phyloP scores from a whole-genome alignment of 2,113 vertebrate genomes.

The Gulo gulo region DNA sequence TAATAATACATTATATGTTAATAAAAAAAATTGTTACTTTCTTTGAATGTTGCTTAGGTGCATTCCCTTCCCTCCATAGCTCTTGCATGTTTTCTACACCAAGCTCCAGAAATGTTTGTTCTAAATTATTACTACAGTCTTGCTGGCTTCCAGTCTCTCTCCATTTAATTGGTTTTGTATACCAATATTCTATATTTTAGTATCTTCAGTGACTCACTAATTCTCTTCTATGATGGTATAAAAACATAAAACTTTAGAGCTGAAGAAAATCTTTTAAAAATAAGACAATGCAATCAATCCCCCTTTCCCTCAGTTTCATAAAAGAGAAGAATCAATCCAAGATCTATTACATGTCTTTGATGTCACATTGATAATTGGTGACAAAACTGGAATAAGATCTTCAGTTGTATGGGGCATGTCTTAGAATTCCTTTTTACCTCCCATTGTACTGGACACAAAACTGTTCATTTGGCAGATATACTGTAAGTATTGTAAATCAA shows the following conservation, averaged over 20 bases:
- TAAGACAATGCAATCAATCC: neutral
- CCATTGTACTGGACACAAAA: neutral
- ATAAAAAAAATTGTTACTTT: neutral
- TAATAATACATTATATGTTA: too few relatives aligned
- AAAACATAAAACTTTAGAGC: neutral
- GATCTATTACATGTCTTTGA: neutral
- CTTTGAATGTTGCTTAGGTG: neutral
- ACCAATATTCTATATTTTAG: neutral
- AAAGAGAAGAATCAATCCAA: neutral
- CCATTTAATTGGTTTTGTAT: neutral
- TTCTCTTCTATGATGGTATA: neutral
- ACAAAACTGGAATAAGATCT: neutral
- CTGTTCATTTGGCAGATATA: neutral
- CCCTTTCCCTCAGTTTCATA: neutral
- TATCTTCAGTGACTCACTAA: neutral
- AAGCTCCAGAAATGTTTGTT: neutral
- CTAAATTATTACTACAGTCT: neutral
- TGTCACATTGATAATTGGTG: neutral
- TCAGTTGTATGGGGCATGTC: neutral
- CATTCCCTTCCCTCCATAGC: neutral
- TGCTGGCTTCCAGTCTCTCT: neutral
- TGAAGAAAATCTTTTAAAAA: conserved; percentile 30
- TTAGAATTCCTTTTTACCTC: conserved; percentile 28
- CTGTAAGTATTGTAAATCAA: neutral
- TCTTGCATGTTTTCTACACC: neutral